phyloP scores from a whole-genome alignment of 2,888 invertebrate genomes.

The Cecidostiba fungosa region DNA sequence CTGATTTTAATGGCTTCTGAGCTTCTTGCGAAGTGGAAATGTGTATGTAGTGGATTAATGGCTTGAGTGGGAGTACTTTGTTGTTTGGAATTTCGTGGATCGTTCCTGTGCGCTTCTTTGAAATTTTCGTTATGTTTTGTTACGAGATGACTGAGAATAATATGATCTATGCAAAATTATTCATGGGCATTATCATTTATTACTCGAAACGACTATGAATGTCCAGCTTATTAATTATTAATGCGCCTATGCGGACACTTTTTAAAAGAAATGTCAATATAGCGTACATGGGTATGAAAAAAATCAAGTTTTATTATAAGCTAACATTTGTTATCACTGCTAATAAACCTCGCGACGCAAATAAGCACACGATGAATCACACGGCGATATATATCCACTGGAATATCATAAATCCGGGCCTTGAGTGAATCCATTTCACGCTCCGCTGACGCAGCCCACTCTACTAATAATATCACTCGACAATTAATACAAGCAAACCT shows the following conservation, averaged over 20 bases:
- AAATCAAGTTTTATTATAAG: slow-evolving; percentile 2
- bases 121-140: background rate
- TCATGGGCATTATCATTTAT: background rate
- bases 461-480: background rate
- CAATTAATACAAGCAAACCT: background rate
- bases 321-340: background rate
- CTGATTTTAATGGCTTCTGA: slow-evolving; percentile 28
- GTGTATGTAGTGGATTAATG: slow-evolving; percentile 8
- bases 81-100: background rate
- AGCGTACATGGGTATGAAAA: background rate
- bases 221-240: background rate
- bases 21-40: background rate
- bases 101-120: background rate
- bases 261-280: background rate
- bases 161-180: background rate
- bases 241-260: background rate
- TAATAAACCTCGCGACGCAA: background rate
- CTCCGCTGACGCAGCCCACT: background rate
- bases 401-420: background rate
- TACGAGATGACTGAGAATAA: background rate
- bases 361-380: background rate
- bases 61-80: background rate
- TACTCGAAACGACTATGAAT: background rate
- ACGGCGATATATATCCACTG: background rate
- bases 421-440: slow-evolving; percentile 7